Percentiles rank a stretch among this genome's conserved stretches.
Conservation (phyloP, 2,888 invertebrate species). For the Callyntrura guangdongensis region DNA sequence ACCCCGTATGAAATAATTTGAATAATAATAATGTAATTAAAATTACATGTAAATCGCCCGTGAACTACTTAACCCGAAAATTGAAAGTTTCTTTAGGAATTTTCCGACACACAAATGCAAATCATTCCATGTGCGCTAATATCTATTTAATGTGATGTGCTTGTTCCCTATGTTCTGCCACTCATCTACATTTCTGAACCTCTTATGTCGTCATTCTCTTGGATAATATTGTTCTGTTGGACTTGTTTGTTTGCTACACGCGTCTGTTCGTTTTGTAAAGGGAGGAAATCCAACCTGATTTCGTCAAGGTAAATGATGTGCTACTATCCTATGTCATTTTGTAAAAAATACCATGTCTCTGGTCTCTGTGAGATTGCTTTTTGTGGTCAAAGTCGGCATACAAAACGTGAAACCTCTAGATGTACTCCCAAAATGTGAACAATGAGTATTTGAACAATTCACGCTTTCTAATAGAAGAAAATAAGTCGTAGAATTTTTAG, state of each 20-base stretch:
- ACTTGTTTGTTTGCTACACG: neutral
- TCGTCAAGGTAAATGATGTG: constrained; percentile 75
- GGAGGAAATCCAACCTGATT: constrained; percentile 79
- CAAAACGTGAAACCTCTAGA: too few species aligned
- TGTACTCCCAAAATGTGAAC: too few species aligned
- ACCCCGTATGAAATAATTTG: constrained; percentile 23
- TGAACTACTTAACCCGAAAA: constrained; percentile 37
- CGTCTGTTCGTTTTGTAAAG: constrained; percentile 54
- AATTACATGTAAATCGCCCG: constrained; percentile 5
- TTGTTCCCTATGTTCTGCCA: constrained; percentile 73
- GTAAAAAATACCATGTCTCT: neutral
- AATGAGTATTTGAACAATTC: too few species aligned
- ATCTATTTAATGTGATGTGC: constrained; percentile 72
- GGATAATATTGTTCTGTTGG: constrained; percentile 31
- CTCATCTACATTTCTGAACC: constrained; percentile 33
- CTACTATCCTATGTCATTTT: neutral
- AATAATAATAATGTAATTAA: constrained; percentile 14
- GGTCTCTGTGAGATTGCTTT: neutral
- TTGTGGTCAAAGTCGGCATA: neutral
- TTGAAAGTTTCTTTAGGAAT: constrained; percentile 17
- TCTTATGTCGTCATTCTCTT: constrained; percentile 28
- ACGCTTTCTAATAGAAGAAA: neutral
- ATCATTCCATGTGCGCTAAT: constrained; percentile 59
- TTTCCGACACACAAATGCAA: constrained; percentile 53
- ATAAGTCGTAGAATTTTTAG: neutral